A percentile compares a stretch with the other conserved stretches of the same genome.
Conservation (phyloP, 1,140 invertebrate species). For the Drosophila ohnishii region DNA sequence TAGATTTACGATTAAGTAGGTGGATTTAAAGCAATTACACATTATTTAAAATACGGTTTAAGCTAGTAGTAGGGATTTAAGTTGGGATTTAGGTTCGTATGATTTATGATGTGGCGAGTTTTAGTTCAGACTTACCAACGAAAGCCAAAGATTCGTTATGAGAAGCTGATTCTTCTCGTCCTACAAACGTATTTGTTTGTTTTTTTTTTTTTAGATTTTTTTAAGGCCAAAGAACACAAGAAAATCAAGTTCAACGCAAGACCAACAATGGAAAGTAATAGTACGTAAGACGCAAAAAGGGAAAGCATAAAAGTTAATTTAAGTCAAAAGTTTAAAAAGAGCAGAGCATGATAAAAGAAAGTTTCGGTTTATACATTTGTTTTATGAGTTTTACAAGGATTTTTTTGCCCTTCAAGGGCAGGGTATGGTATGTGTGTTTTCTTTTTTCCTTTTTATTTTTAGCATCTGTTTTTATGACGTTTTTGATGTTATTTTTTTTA, state of each 20-base stretch:
- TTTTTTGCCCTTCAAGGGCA: conserved; percentile 27
- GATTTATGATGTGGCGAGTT: conserved; percentile 62
- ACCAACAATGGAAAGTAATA: conserved; percentile 44
- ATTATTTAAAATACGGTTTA: conserved; percentile 68
- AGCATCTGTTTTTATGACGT: conserved; percentile 58
- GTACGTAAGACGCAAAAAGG: conserved; percentile 33
- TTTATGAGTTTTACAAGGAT: conserved; percentile 74
- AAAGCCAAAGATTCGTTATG: conserved; percentile 93
- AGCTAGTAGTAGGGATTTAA: conserved; percentile 48
- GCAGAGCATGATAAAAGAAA: conserved; percentile 79
- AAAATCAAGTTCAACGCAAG: conserved; percentile 40
- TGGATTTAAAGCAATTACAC: conserved; percentile 65
- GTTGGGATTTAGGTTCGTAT: conserved; percentile 36
- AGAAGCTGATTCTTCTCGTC: conserved; percentile 94
- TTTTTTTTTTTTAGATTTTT: conserved; percentile 44
- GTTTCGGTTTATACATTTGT: conserved; percentile 77
- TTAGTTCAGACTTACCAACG: conserved; percentile 90
- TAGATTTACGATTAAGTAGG: conserved; percentile 45
- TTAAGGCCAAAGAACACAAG: conserved; percentile 52
- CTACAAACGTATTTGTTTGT: conserved; percentile 84
- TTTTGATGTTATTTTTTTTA: conserved; percentile 31
- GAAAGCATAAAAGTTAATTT: conserved; percentile 59
- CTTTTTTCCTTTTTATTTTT: conserved; percentile 42
- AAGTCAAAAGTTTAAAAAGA: conserved; percentile 77
- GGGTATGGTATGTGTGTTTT: conserved; percentile 16